Evolutionary conservation across 35 echinoderm and acorn worm species (phyloP).

Genomic region (Ptychodera flava): DNA sequence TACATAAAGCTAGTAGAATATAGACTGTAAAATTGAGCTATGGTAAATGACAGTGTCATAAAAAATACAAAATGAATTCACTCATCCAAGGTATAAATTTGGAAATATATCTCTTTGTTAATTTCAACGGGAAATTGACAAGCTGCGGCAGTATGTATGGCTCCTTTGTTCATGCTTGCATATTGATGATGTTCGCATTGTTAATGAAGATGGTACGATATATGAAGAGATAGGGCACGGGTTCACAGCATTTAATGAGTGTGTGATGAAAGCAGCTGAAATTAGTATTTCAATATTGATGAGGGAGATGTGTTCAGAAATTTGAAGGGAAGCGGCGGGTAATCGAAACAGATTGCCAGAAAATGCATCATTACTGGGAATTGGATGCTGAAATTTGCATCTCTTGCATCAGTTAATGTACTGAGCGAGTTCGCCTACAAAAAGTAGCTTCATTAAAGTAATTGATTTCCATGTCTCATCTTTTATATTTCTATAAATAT

Average conservation of each 20-base stretch:
- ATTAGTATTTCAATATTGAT: neutral
- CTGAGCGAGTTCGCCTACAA: too few relatives aligned
- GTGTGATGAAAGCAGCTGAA: neutral
- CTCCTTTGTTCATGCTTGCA: neutral
- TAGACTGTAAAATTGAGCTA: too few relatives aligned
- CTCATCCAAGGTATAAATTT: neutral
- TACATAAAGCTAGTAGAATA: too few relatives aligned
- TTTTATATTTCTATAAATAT: neutral
- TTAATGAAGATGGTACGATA: neutral
- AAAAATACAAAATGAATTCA: neutral
- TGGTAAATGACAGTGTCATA: too few relatives aligned
- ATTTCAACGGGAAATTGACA: conserved; percentile 1
- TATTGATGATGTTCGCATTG: neutral
- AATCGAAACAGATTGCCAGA: neutral
- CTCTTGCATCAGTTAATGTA: neutral
- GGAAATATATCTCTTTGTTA: neutral
- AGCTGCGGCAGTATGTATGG: neutral
- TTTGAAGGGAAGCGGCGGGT: neutral
- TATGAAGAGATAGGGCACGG: neutral
- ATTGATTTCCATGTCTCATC: too few relatives aligned
- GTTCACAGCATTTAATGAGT: neutral
- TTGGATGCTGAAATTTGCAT: neutral
- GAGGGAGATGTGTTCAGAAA: neutral
- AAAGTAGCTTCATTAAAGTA: too few relatives aligned
- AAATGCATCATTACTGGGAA: neutral